A percentile compares a stretch with the other conserved stretches of the same genome.
Conservation (phyloP, 2,113 vertebrate species). For the Thermophis baileyi region DNA sequence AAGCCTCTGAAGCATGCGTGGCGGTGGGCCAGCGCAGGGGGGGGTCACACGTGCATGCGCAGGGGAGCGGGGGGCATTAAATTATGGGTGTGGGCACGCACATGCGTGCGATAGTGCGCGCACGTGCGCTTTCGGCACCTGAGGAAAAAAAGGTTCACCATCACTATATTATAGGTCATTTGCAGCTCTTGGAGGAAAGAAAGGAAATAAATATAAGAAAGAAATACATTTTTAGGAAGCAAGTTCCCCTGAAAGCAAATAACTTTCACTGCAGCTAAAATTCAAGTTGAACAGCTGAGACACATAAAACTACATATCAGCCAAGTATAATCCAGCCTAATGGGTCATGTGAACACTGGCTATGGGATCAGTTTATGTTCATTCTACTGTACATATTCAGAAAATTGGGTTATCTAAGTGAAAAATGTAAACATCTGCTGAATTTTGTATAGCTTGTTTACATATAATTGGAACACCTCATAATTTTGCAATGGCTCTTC, state of each 20-base stretch:
- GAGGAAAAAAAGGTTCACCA: no score
- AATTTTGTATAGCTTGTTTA: not conserved
- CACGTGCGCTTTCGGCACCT: no score
- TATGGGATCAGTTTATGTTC: not conserved
- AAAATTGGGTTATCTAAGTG: not conserved
- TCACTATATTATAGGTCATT: not conserved
- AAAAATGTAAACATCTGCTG: not conserved
- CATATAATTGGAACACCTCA: not conserved
- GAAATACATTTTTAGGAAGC: not conserved
- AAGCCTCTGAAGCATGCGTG: no score
- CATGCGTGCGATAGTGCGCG: no score
- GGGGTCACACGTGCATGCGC: no score
- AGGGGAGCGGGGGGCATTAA: no score
- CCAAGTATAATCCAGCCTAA: not conserved
- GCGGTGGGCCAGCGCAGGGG: no score
- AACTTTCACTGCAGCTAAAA: not conserved
- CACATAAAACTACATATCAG: not conserved
- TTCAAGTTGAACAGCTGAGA: not conserved
- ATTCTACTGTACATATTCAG: not conserved
- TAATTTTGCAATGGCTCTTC: not conserved
- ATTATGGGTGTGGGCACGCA: no score
- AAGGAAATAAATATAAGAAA: not conserved
- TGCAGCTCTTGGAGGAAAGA: not conserved
- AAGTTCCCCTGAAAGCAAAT: not conserved
- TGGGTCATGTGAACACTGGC: not conserved